Base-by-base conservation (phyloP, 1,140 invertebrate species). In the Drosophila burlai region DNA sequence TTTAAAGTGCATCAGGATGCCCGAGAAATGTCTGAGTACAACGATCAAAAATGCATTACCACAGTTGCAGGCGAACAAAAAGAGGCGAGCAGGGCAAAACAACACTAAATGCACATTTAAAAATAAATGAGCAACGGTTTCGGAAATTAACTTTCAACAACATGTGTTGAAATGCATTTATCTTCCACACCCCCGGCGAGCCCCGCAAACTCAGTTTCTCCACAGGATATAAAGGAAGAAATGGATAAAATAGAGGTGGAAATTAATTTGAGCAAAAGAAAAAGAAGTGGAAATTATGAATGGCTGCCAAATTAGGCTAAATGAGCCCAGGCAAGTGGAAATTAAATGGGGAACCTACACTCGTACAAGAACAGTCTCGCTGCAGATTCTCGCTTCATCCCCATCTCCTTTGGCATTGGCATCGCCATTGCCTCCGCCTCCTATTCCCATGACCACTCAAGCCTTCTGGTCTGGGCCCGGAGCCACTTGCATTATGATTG, bases 71-170 rank as follows among this genome's bases (percentile, higher is more conserved):
- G 34, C 52, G 26, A 40, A 40, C 40, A 81, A 63, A 58, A 40
- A 64, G 55, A 45, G 50, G 57, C 34, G 43, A 43, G 34, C 26
- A 9, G 13, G 16, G 4, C 24, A 65, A 55, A 49, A 46, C 47
- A 57, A 71, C 76, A 69, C 60, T 66, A 81, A 84, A 90, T 90
- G 84, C 78, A 59, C 84, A 89, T 75, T 87, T 87, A 90, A 80
- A 69, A 80, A 72, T 69, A 89, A 90, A 85, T 82, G 81, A 85
- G 85, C 81, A 90, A 73, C 85, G 67, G 82, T 89, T 83, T 83
- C 72, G 60, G 79, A 90, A 90, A 90, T 90, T 90, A 90, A 90
- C 85, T 90, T 90, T 90, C 85, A 90, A 90, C 85, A 90, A 90
- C 85, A 90, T 90, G 81, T 90, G 85, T 85, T 90, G 75, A 82